Percentiles rank a stretch among this genome's conserved stretches.
These are phyloP conservation scores for Uloborus diversus DNA, from an alignment of 1,140 invertebrate species.

Conservation along the genomic window DNA sequence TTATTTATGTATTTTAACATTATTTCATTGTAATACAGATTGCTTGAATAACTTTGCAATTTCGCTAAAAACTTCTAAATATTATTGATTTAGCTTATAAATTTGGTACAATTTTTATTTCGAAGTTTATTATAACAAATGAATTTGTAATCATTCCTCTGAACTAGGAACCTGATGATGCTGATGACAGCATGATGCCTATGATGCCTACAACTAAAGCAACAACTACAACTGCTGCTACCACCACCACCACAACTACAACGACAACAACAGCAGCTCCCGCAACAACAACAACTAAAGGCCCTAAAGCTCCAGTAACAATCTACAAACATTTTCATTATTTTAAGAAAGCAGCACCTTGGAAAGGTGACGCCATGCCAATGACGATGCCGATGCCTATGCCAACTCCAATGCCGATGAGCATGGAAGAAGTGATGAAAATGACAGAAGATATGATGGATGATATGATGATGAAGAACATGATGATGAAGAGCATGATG, in stretches of 20 bases:
- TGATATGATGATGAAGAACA: constrained; percentile 36
- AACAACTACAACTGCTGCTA: constrained; percentile 9
- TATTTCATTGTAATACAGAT: no score
- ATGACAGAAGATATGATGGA: constrained; percentile 33
- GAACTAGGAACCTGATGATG: constrained; percentile 31
- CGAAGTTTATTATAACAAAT: no score
- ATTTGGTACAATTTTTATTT: no score
- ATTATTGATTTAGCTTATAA: no score
- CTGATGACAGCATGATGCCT: constrained; percentile 14
- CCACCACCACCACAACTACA: constrained; percentile 4
- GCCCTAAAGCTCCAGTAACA: constrained; percentile 7
- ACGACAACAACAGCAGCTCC: background rate
- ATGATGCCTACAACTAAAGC: background rate
- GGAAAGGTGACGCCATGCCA: background rate
- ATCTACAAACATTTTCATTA: constrained; percentile 51
- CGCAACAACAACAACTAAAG: background rate
- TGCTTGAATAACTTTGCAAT: no score
- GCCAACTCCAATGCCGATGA: background rate
- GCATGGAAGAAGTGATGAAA: constrained; percentile 1
- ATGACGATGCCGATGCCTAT: background rate
- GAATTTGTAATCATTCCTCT: no score
- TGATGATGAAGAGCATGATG: constrained; percentile 30
- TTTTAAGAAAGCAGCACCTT: constrained; percentile 30
- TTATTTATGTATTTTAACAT: no score
- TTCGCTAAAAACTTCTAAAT: no score